Evolutionary conservation across 2,888 invertebrate genomes (phyloP).

Genomic region (Rhagium mordax): DNA sequence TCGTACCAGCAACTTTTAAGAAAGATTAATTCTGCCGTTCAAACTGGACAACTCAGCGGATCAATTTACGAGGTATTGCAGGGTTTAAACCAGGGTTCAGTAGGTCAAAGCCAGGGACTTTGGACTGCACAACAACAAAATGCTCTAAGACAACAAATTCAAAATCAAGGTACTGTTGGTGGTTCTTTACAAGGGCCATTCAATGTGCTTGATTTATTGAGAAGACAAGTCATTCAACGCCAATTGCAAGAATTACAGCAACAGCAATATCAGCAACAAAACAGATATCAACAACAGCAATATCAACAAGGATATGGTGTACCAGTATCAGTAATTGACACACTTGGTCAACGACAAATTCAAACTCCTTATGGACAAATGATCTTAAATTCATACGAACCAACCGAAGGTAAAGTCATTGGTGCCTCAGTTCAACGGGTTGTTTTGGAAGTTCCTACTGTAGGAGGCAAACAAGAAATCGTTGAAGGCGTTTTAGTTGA

Average conservation of each 20-base stretch:
- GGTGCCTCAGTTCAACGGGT: not conserved
- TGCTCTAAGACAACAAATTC: not conserved
- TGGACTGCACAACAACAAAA: not conserved
- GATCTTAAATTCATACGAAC: not conserved
- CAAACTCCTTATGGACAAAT: not conserved
- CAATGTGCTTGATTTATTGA: not conserved
- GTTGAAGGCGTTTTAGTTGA: slow-evolving; percentile 6
- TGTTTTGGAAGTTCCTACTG: slow-evolving; percentile 3
- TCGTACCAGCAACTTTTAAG: slow-evolving; percentile 49
- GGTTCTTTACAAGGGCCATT: not conserved
- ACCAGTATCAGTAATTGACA: not conserved
- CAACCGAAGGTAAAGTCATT: not conserved
- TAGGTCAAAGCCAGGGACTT: slow-evolving; percentile 16
- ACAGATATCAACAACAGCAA: slow-evolving; percentile 9
- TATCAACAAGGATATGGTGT: slow-evolving; percentile 5
- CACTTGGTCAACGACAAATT: not conserved
- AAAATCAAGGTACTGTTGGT: not conserved
- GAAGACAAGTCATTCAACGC: slow-evolving; percentile 15
- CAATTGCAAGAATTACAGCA: slow-evolving; percentile 18
- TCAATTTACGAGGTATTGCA: slow-evolving; percentile 46
- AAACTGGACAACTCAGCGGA: slow-evolving; percentile 46
- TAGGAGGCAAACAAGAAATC: slow-evolving; percentile 16
- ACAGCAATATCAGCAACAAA: slow-evolving; percentile 13
- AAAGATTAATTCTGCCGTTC: slow-evolving; percentile 45
- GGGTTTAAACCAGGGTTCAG: slow-evolving; percentile 21